These are phyloP conservation scores for Ptilonorhynchus violaceus DNA, from an alignment of 2,113 vertebrate species.

Conservation along the genomic window DNA sequence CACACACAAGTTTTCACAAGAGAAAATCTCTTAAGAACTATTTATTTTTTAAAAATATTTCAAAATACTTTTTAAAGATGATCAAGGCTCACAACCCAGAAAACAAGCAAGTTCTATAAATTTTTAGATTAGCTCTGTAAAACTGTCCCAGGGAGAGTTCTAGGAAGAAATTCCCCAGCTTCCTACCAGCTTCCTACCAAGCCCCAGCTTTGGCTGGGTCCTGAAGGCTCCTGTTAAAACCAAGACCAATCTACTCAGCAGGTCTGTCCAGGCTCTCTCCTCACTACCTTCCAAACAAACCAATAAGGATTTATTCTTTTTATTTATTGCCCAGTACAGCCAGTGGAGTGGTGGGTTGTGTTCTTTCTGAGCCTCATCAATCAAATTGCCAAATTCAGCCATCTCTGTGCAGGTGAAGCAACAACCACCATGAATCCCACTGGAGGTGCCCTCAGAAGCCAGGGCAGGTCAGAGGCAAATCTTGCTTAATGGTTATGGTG, in stretches of 20 bases:
- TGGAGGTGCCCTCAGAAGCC: background rate
- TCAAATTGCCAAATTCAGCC: background rate
- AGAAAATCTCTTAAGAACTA: background rate
- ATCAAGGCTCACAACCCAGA: background rate
- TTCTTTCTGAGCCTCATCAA: background rate
- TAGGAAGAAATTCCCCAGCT: background rate
- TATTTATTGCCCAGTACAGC: background rate
- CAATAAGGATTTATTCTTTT: background rate
- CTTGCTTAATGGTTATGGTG: background rate
- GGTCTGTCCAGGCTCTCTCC: background rate
- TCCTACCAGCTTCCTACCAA: background rate
- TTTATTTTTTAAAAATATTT: background rate
- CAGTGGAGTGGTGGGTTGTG: background rate
- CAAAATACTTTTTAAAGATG: background rate
- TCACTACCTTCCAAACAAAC: background rate
- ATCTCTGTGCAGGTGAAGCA: background rate
- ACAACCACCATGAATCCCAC: background rate
- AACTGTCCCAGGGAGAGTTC: background rate
- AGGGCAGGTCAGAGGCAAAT: background rate
- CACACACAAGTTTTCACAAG: background rate
- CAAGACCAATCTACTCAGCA: background rate
- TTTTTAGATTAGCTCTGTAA: background rate
- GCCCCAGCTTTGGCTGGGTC: background rate
- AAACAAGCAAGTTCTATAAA: background rate
- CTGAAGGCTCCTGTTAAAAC: background rate